A percentile compares a stretch with the other conserved stretches of the same genome.
Evolutionary conservation across 2,888 invertebrate genomes (phyloP).

Genomic region (Sesamia inferens): DNA sequence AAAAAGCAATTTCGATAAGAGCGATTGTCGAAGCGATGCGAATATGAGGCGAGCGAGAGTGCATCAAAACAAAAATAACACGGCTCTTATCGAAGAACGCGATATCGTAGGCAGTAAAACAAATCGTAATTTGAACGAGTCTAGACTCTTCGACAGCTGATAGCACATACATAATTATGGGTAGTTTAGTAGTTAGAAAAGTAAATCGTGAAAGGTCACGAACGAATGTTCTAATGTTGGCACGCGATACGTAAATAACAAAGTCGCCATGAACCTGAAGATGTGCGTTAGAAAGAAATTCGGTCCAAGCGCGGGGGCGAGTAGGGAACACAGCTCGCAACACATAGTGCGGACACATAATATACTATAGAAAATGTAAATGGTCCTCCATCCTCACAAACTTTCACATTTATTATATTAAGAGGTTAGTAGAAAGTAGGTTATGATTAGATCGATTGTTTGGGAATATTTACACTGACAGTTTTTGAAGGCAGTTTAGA

Average conservation of each 20-base stretch:
- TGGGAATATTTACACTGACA: background rate
- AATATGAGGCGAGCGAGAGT: constrained; percentile 15
- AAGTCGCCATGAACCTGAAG: constrained; percentile 76
- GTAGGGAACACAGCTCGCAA: constrained; percentile 19
- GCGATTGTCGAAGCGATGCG: constrained; percentile 6
- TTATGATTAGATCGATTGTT: background rate
- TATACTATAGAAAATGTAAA: no score
- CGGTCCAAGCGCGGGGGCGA: constrained; percentile 61
- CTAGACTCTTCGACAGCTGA: constrained; percentile 58
- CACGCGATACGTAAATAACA: constrained; percentile 70
- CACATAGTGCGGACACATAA: constrained; percentile 9
- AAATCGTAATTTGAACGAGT: constrained; percentile 36
- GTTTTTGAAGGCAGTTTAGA: background rate
- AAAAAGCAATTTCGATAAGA: background rate
- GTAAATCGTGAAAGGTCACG: constrained; percentile 65
- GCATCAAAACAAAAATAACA: constrained; percentile 59
- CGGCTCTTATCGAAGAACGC: constrained; percentile 31
- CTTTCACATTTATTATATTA: no score
- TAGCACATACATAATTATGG: constrained; percentile 53
- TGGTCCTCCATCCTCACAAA: no score
- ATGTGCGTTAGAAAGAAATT: constrained; percentile 65
- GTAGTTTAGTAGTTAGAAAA: constrained; percentile 46
- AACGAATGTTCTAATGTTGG: constrained; percentile 66
- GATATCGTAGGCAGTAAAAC: constrained; percentile 48
- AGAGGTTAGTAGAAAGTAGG: no score